Conservation (phyloP, 2,113 vertebrate species). For the Misgurnus mizolepis region DNA sequence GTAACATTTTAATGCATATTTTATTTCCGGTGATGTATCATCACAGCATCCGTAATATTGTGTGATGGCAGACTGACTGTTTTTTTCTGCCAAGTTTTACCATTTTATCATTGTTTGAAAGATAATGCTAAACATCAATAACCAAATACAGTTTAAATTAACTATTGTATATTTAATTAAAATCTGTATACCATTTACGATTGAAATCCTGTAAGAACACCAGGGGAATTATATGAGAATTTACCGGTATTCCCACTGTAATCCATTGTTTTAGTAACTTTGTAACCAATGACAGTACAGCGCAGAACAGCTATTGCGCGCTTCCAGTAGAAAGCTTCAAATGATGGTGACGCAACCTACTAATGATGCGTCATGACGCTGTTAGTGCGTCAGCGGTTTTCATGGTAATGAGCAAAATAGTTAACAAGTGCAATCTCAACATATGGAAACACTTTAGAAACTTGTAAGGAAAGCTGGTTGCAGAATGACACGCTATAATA, state of each 20-base stretch:
- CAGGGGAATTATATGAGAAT: too few species aligned
- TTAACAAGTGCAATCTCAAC: neutral
- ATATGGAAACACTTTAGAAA: too few species aligned
- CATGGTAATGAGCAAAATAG: neutral
- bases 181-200: too few species aligned
- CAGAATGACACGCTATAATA: too few species aligned
- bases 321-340: neutral
- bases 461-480: too few species aligned
- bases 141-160: neutral
- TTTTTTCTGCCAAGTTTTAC: neutral
- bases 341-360: constrained; percentile 8
- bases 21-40: neutral
- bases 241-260: too few species aligned
- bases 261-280: too few species aligned
- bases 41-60: neutral
- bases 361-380: constrained; percentile 12
- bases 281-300: neutral
- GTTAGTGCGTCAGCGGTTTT: neutral
- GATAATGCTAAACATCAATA: too few species aligned
- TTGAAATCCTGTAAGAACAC: too few species aligned
- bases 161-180: neutral
- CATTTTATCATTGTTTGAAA: neutral
- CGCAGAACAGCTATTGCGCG: neutral
- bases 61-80: too few species aligned
- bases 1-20: neutral